Conservation (phyloP, 2,113 vertebrate species). For the Daphoenositta chrysoptera region DNA sequence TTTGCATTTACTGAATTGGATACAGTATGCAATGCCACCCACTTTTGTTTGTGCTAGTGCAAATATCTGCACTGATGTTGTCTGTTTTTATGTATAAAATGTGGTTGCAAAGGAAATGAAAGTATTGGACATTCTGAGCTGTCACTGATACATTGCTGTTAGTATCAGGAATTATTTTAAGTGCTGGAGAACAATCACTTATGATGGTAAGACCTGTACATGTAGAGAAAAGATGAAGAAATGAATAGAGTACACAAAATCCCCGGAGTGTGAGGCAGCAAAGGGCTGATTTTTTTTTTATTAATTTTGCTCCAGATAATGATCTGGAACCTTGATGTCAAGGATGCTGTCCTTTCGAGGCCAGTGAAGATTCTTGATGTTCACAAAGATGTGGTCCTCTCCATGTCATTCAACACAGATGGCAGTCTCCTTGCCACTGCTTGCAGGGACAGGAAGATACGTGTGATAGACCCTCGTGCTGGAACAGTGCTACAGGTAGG, state of each 20-base stretch:
- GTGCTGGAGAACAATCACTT: neutral
- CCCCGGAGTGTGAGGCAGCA: neutral
- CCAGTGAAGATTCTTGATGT: slow-evolving; percentile 79
- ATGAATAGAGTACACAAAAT: neutral
- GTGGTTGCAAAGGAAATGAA: neutral
- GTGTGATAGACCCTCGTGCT: slow-evolving; percentile 81
- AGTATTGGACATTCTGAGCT: neutral
- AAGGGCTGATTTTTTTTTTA: neutral
- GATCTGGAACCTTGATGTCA: slow-evolving; percentile 89
- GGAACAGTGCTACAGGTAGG: slow-evolving; percentile 79
- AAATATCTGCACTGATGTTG: neutral
- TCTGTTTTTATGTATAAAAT: neutral
- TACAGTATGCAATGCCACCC: neutral
- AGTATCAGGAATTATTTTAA: neutral
- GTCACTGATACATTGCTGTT: neutral
- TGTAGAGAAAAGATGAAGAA: neutral
- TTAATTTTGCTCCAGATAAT: slow-evolving; percentile 76
- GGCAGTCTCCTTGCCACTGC: slow-evolving; percentile 88
- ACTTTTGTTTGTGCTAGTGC: neutral
- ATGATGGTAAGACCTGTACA: neutral
- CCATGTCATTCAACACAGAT: slow-evolving; percentile 90
- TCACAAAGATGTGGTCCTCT: slow-evolving; percentile 87
- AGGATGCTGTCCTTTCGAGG: slow-evolving; percentile 73
- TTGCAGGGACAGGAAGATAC: slow-evolving; percentile 87
- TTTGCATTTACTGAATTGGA: neutral